These are phyloP conservation scores for Disparrhopalites patrizii DNA, from an alignment of 2,888 invertebrate genomes.

Conservation along the genomic window DNA sequence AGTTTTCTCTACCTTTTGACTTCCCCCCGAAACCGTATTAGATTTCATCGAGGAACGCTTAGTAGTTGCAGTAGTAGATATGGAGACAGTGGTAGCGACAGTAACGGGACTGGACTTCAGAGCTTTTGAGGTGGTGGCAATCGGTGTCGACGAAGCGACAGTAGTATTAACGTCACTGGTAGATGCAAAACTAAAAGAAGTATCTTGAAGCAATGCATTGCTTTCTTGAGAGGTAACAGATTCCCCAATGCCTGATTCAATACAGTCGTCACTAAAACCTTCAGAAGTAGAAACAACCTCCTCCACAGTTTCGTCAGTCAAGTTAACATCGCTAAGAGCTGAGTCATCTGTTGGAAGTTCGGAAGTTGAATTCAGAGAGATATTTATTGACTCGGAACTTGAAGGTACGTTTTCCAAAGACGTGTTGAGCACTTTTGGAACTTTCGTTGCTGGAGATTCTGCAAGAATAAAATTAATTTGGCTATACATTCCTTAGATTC, in stretches of 20 bases:
- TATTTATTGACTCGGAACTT: neutral
- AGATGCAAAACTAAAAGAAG: neutral
- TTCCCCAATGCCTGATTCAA: neutral
- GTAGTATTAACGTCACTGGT: neutral
- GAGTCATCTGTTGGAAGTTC: constrained; percentile 15
- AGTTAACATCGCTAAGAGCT: constrained; percentile 30
- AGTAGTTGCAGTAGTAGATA: no score
- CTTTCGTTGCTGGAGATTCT: constrained; percentile 23
- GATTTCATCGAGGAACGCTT: constrained; percentile 17
- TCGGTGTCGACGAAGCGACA: neutral
- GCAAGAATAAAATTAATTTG: neutral
- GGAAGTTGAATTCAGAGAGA: constrained; percentile 11
- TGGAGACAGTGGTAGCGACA: no score
- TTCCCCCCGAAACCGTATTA: neutral
- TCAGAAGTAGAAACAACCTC: constrained; percentile 37
- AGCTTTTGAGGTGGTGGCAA: constrained; percentile 17
- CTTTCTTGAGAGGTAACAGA: neutral
- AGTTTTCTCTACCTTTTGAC: constrained; percentile 50
- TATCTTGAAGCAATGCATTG: neutral
- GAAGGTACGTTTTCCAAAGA: neutral
- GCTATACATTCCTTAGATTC: no score
- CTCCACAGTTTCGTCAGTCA: constrained; percentile 37
- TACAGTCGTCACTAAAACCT: constrained; percentile 7
- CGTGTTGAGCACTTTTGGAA: constrained; percentile 13
- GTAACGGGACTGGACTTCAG: neutral